Conservation (phyloP, 2,888 invertebrate genomes). For the Carpatolechia fugitivella region DNA sequence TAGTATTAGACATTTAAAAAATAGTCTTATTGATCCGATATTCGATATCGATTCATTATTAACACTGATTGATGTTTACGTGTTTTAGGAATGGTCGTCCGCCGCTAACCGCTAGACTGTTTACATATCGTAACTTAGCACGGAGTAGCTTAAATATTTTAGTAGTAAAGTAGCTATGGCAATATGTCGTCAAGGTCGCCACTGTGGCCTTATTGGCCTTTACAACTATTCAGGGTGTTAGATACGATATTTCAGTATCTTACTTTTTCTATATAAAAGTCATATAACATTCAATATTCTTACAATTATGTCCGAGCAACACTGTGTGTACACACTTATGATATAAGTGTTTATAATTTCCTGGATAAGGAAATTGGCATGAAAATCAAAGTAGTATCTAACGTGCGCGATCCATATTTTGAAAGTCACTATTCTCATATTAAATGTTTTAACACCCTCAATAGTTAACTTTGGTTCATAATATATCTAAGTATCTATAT, state of each 20-base stretch:
- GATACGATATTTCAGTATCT: too few relatives aligned
- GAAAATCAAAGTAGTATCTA: too few relatives aligned
- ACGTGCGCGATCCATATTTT: too few relatives aligned
- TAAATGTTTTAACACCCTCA: too few relatives aligned
- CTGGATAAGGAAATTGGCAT: too few relatives aligned
- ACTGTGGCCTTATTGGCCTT: background rate
- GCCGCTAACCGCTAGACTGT: background rate
- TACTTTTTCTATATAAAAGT: too few relatives aligned
- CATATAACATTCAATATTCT: too few relatives aligned
- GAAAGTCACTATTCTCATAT: too few relatives aligned
- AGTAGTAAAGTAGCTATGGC: background rate
- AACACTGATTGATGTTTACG: slow-evolving; percentile 7
- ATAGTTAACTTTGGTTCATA: background rate
- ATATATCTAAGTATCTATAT: background rate
- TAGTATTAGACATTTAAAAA: background rate
- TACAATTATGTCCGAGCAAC: too few relatives aligned
- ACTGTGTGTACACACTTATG: too few relatives aligned
- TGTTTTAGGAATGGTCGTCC: background rate
- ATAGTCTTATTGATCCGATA: background rate
- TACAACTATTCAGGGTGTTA: too few relatives aligned
- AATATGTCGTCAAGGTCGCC: background rate
- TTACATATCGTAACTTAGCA: background rate
- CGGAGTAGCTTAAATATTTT: background rate
- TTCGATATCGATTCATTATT: background rate
- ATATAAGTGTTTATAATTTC: too few relatives aligned